Evolutionary conservation across 2,888 invertebrate genomes (phyloP).

Genomic region (Pterostichus madidus): DNA sequence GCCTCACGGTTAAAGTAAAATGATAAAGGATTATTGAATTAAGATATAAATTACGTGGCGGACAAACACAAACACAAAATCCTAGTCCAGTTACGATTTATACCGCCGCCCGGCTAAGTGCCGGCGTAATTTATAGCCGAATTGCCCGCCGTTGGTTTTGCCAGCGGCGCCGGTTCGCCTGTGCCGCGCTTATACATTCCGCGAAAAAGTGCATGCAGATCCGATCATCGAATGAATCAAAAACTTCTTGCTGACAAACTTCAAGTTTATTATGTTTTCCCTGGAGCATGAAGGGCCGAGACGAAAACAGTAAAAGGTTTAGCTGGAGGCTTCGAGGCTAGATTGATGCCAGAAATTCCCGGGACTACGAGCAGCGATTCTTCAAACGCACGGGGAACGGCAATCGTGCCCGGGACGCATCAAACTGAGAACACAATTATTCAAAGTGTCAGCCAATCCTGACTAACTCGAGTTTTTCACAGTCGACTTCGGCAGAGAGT

Average conservation of each 20-base stretch:
- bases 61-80: slow-evolving; percentile 65
- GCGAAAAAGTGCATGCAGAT: slow-evolving; percentile 16
- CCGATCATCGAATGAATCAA: slow-evolving; percentile 25
- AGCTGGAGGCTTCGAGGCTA: slow-evolving; percentile 24
- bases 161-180: background rate
- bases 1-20: slow-evolving; percentile 57
- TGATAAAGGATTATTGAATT: slow-evolving; percentile 67
- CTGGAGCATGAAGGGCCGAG: background rate
- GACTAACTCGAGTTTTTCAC: slow-evolving; percentile 13
- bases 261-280: slow-evolving; percentile 43
- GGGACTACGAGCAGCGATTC: slow-evolving; percentile 25
- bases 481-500: background rate
- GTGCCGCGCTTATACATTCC: background rate
- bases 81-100: slow-evolving; percentile 63
- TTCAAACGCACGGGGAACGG: background rate
- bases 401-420: slow-evolving; percentile 65
- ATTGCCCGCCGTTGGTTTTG: slow-evolving; percentile 21
- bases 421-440: slow-evolving; percentile 70
- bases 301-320: background rate
- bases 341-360: slow-evolving; percentile 51
- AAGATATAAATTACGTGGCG: slow-evolving; percentile 65
- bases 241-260: slow-evolving; percentile 43
- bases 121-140: slow-evolving; percentile 57
- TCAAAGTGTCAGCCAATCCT: slow-evolving; percentile 70
- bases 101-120: slow-evolving; percentile 51